Conservation (phyloP, 2,113 vertebrate species). For the Rutilus rutilus region DNA sequence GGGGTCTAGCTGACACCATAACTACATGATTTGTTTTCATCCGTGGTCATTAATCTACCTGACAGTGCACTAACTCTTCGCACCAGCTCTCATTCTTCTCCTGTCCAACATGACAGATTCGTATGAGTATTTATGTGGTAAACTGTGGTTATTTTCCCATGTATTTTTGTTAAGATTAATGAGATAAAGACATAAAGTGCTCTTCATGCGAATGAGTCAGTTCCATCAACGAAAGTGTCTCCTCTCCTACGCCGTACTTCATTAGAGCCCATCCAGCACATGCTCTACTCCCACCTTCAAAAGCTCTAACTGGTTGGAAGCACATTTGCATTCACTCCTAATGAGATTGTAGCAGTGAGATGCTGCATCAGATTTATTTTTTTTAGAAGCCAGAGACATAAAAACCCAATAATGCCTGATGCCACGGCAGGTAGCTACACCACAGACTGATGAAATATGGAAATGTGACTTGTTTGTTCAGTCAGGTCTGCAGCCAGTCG, state of each 20-base stretch:
- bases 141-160: conserved; percentile 12
- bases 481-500: conserved; percentile 41
- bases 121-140: conserved; percentile 8
- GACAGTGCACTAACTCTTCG: conserved; percentile 23
- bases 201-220: conserved; percentile 31
- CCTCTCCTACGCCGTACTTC: conserved; percentile 33
- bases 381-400: conserved; percentile 52
- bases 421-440: conserved; percentile 48
- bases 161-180: conserved; percentile 6
- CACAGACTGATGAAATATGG: conserved; percentile 58
- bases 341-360: conserved; percentile 38
- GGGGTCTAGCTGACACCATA: conserved; percentile 6
- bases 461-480: conserved; percentile 56
- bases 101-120: neutral
- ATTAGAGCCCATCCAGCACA: conserved; percentile 35
- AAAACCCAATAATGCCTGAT: conserved; percentile 57
- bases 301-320: conserved; percentile 41
- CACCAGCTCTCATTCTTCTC: neutral
- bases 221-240: conserved; percentile 34
- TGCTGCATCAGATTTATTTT: conserved; percentile 45
- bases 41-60: conserved; percentile 1
- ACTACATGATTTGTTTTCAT: conserved; percentile 32
- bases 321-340: conserved; percentile 54
- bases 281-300: conserved; percentile 24
- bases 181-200: conserved; percentile 43